A percentile compares a stretch with the other conserved stretches of the same genome.
phyloP scores from a whole-genome alignment of 2,888 invertebrate species.

The Agrochola litura region DNA sequence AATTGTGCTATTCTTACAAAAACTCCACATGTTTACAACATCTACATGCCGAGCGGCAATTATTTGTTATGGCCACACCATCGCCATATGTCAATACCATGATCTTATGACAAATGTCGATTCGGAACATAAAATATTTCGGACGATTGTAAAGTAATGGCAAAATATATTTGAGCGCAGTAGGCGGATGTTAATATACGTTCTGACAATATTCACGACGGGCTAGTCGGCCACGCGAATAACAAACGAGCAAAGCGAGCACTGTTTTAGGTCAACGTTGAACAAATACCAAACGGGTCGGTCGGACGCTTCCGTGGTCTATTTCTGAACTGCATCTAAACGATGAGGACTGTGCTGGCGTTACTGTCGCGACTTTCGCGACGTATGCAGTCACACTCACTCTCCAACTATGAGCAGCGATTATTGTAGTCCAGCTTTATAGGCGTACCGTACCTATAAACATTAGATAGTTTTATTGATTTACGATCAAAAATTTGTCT shows the following conservation, averaged over 20 bases:
- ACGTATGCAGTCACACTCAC: constrained; percentile 66
- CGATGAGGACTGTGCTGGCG: constrained; percentile 81
- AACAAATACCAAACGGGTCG: constrained; percentile 91
- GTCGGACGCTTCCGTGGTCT: constrained; percentile 89
- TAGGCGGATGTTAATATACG: constrained; percentile 66
- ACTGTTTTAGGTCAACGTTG: constrained; percentile 91
- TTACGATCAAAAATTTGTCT: constrained; percentile 22
- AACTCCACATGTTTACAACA: constrained; percentile 63
- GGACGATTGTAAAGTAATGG: constrained; percentile 52
- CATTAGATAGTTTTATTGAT: constrained; percentile 21
- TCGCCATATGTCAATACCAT: constrained; percentile 16
- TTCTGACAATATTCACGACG: constrained; percentile 73
- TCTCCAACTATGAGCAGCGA: constrained; percentile 18
- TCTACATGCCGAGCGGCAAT: constrained; percentile 44
- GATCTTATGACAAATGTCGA: constrained; percentile 28
- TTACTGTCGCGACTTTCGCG: constrained; percentile 82
- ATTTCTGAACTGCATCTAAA: constrained; percentile 89
- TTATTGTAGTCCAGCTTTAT: constrained; percentile 11
- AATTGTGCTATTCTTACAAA: constrained; percentile 70
- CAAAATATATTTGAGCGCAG: constrained; percentile 54
- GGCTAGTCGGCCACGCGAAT: constrained; percentile 85
- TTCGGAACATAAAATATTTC: constrained; percentile 38
- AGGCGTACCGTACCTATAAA: constrained; percentile 9
- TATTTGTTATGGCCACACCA: constrained; percentile 43
- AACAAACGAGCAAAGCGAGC: constrained; percentile 89